These are phyloP conservation scores for Caenorhabditis imperialis DNA, from an alignment of 2,888 invertebrate species.

Conservation along the genomic window DNA sequence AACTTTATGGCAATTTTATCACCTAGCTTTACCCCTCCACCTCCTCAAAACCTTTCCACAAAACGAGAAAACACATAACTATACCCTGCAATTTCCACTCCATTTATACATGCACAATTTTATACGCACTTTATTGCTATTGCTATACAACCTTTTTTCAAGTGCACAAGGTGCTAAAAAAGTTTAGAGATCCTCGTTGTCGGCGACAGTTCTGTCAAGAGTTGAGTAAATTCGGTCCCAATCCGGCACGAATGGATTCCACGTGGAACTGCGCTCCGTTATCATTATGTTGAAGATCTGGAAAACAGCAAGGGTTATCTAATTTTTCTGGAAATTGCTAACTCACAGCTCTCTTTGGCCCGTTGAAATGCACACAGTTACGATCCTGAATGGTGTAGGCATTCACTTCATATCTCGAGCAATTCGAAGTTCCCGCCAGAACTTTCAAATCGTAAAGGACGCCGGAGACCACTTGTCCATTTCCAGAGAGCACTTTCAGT, in stretches of 20 bases:
- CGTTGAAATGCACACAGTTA: slow-evolving; percentile 50
- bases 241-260: slow-evolving; percentile 48
- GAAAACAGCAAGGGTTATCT: slow-evolving; percentile 1
- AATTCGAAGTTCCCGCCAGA: slow-evolving; percentile 59
- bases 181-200: slow-evolving; percentile 27
- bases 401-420: slow-evolving; percentile 53
- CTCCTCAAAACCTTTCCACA: too few species aligned
- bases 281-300: slow-evolving; percentile 51
- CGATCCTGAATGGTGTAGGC: slow-evolving; percentile 36
- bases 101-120: too few species aligned
- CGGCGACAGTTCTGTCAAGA: slow-evolving; percentile 34
- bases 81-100: too few species aligned
- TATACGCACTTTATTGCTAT: too few species aligned
- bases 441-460: slow-evolving; percentile 58
- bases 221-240: slow-evolving; percentile 39
- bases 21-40: too few species aligned
- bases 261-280: slow-evolving; percentile 36
- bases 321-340: background rate
- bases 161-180: background rate
- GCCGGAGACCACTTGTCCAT: slow-evolving; percentile 57
- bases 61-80: too few species aligned
- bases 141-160: too few species aligned
- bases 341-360: slow-evolving; percentile 40
- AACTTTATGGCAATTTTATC: too few species aligned
- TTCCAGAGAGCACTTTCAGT: slow-evolving; percentile 49